These are phyloP conservation scores for Temnothorax rugatulus DNA, from an alignment of 2,888 invertebrate species.

Conservation along the genomic window DNA sequence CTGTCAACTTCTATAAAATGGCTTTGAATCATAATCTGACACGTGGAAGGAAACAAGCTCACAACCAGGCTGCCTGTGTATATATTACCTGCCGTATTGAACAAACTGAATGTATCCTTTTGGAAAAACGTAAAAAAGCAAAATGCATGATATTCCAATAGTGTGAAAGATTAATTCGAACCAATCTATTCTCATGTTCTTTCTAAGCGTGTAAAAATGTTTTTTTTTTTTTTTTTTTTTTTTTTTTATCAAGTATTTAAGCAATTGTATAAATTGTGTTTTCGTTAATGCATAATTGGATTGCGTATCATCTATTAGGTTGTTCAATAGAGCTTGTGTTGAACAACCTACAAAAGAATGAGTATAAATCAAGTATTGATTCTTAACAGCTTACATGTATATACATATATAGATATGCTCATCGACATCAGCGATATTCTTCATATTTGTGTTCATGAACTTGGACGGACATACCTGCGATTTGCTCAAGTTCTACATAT, in stretches of 20 bases:
- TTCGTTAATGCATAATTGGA: not conserved
- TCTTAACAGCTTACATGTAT: slow-evolving; percentile 88
- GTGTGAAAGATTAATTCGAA: not conserved
- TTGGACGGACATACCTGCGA: slow-evolving; percentile 96
- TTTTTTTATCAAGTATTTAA: not conserved
- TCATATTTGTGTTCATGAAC: slow-evolving; percentile 97
- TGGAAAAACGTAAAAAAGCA: slow-evolving; percentile 20
- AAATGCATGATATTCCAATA: not conserved
- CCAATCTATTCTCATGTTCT: not conserved
- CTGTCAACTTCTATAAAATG: slow-evolving; percentile 97
- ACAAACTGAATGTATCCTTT: slow-evolving; percentile 96
- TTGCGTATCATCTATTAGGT: not conserved
- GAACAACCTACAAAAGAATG: not conserved
- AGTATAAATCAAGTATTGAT: slow-evolving; percentile 57
- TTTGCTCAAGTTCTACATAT: slow-evolving; percentile 96
- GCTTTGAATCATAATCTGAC: slow-evolving; percentile 94
- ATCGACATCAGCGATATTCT: slow-evolving; percentile 99
- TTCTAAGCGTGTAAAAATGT: not conserved
- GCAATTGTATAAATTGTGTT: not conserved
- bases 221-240: too few species aligned
- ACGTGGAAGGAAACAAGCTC: slow-evolving; percentile 95
- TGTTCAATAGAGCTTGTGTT: not conserved
- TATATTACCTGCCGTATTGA: slow-evolving; percentile 98
- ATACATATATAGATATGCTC: slow-evolving; percentile 88
- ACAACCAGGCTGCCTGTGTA: slow-evolving; percentile 98